Percentiles rank a stretch among this genome's conserved stretches.
Evolutionary conservation across 2,888 invertebrate species (phyloP).

Genomic region (Paralinhomoeus sp.): DNA sequence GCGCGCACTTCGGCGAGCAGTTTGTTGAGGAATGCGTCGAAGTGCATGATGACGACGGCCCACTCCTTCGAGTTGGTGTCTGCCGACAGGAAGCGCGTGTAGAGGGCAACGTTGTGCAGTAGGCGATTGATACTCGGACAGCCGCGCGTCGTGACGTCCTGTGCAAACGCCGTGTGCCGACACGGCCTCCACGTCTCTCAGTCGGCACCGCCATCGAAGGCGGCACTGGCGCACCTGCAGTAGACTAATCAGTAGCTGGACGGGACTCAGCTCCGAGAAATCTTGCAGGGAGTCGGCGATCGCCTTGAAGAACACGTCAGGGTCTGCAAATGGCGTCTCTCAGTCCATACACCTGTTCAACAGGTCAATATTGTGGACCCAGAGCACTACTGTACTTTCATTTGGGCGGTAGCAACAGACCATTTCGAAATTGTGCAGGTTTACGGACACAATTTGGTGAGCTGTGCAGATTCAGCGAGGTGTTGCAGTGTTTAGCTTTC

Average conservation of each 20-base stretch:
- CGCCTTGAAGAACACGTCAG: conserved; percentile 54
- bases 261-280: conserved; percentile 80
- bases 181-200: too few species aligned
- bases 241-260: conserved; percentile 69
- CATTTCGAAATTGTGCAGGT: too few species aligned
- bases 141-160: conserved; percentile 54
- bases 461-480: too few species aligned
- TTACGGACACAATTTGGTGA: too few species aligned
- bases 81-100: conserved; percentile 61
- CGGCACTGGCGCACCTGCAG: conserved; percentile 62
- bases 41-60: conserved; percentile 55
- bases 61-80: conserved; percentile 52
- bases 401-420: too few species aligned
- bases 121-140: conserved; percentile 51
- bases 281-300: conserved; percentile 76
- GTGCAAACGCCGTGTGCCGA: conserved; percentile 19
- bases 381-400: too few species aligned
- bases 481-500: too few species aligned
- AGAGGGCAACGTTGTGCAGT: conserved; percentile 69
- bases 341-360: too few species aligned
- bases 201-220: too few species aligned
- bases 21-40: conserved; percentile 68
- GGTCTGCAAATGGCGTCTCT: too few species aligned
- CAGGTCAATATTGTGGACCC: too few species aligned
- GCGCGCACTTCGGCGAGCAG: too few species aligned